Conservation (phyloP, 53 echinoderm and acorn worm genomes). For the Holothuria leucospilota region DNA sequence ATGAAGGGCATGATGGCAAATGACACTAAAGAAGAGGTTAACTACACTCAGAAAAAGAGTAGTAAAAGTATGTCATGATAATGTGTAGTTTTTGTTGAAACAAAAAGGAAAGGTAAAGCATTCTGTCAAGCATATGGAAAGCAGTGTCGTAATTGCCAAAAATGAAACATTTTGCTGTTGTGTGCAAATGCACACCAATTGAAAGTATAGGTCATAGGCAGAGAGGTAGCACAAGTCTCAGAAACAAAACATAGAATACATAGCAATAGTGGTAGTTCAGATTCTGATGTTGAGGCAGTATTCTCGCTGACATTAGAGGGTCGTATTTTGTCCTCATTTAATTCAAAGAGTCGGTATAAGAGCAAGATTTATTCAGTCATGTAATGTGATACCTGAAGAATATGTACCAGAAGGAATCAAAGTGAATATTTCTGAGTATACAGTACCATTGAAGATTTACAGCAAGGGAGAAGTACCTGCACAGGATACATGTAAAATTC, state of each 20-base stretch:
- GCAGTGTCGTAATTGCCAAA: conserved; percentile 23
- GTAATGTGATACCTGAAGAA: conserved; percentile 60
- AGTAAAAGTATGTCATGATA: neutral
- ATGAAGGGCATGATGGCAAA: neutral
- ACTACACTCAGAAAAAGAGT: neutral
- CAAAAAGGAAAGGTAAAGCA: conserved; percentile 9
- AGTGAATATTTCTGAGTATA: conserved; percentile 3
- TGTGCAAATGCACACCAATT: neutral
- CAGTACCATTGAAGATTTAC: conserved; percentile 3
- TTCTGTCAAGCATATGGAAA: conserved; percentile 52
- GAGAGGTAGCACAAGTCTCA: neutral
- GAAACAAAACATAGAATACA: neutral
- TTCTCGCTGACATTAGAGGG: conserved; percentile 5
- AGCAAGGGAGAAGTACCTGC: neutral
- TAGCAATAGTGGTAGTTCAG: neutral
- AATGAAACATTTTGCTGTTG: conserved; percentile 23
- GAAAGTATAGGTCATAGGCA: neutral
- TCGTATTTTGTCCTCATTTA: no score
- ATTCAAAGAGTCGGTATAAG: no score
- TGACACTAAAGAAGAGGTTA: neutral
- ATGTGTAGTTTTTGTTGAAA: conserved; percentile 40
- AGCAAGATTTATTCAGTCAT: no score
- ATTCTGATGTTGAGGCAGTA: neutral
- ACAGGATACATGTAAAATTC: conserved; percentile 36
- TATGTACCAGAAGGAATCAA: no score